A percentile compares a stretch with the other conserved stretches of the same genome.
phyloP scores from a whole-genome alignment of 1,140 invertebrate genomes.

The Aradophagus sp. region DNA sequence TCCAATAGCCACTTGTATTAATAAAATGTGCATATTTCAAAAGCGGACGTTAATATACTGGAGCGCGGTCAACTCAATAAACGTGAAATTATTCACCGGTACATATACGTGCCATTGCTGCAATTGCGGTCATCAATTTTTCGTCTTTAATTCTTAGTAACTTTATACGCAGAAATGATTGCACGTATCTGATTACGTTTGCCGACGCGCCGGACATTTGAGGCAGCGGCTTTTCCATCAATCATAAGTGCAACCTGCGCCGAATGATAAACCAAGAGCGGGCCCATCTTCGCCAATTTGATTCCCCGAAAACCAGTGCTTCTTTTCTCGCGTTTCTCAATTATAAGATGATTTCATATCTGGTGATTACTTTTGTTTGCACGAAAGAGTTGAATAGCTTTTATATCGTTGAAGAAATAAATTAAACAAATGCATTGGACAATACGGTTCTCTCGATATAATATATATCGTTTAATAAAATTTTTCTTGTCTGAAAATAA shows the following conservation, averaged over 20 bases:
- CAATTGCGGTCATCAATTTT: slow-evolving; percentile 52
- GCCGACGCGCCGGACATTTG: slow-evolving; percentile 39
- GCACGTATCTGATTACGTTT: slow-evolving; percentile 69
- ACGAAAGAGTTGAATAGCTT: no score
- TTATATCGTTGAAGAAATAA: no score
- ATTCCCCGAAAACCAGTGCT: background rate
- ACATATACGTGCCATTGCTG: slow-evolving; percentile 10
- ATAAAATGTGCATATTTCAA: slow-evolving; percentile 12
- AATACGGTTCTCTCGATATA: no score
- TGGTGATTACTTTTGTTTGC: no score
- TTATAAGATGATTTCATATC: no score
- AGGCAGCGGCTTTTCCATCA: slow-evolving; percentile 49
- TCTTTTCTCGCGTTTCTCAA: no score
- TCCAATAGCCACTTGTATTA: slow-evolving; percentile 2
- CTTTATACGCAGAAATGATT: slow-evolving; percentile 67
- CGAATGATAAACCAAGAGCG: no score
- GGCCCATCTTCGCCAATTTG: no score
- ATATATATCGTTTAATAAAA: no score
- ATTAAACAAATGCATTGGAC: no score
- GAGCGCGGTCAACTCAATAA: slow-evolving; percentile 17
- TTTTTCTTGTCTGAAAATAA: no score
- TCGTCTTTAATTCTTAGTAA: slow-evolving; percentile 62
- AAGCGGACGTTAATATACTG: slow-evolving; percentile 7
- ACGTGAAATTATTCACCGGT: slow-evolving; percentile 18
- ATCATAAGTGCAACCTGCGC: slow-evolving; percentile 34